Base-by-base conservation (phyloP, 2,888 invertebrate genomes). In the Tinea semifulvella region DNA sequence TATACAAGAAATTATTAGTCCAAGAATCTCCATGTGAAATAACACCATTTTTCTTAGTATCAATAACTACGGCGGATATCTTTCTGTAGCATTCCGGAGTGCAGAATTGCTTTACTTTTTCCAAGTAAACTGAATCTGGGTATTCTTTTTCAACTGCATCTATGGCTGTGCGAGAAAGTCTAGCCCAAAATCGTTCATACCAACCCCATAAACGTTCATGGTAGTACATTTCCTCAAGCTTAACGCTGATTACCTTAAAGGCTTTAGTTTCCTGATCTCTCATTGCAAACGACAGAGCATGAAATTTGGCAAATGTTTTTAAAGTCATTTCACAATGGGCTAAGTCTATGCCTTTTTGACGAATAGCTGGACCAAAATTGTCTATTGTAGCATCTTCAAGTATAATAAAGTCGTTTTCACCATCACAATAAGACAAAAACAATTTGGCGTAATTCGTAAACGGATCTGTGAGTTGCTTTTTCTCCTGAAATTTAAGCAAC, bases 11-110 rank as follows among this genome's bases (percentile, higher is more conserved):
- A 58, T 91, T 91, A n/a, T 88, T 88, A 0, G 86, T 83, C 91
- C 91, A 91, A 27, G 85, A 84, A 58, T 91, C 91, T 0, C 90
- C 91, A 47, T 91, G 90, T 0, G 83, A 85, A 19, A 90, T 82
- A 0, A 87, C 86, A 0, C 84, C 77, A n/a, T 80, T 66, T 16
- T 68, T 67, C 13, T 58, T 55, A 52, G 46, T 50, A 1, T 68
- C 64, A 1, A 60, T 52, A 0, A 71, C 74, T 0, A 83, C 75
- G 8, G 66, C 61, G 1, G 76, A 63, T 64, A 83, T 65, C 40
- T 77, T 80, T 44, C 79, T 70, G 36, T 83, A 84, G 0, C 82
- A 61, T 19, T 83, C 80, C 1, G 83, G 83, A 0, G 77, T 66
- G 3, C 81, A 65, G 46, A 85, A 85, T 22, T 82, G 63, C 42